Base-by-base conservation (phyloP, 1,140 invertebrate species). In the Habropoda laboriosa region DNA sequence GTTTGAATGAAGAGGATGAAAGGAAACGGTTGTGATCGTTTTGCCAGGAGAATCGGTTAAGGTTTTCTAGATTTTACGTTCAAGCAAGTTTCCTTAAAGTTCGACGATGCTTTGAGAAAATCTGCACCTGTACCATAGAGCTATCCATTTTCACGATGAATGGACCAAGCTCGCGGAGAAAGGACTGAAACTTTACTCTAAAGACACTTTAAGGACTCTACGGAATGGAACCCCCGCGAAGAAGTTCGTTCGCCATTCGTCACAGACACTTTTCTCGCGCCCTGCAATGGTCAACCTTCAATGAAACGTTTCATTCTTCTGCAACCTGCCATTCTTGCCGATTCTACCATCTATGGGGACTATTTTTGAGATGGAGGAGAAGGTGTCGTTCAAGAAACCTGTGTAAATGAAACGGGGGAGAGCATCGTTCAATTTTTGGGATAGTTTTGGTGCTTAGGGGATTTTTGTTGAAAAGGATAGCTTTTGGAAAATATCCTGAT, bases 111-210 rank as follows among this genome's bases (percentile, higher is more conserved):
- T 16, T 49, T n/a, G n/a, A 27, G 47, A n/a, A n/a, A 68, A 51
- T n/a, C 35, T 42, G 42, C 72, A 81, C 82, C 82, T 84, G 78
- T 73, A 2, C 53, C n/a, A 0, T 13, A 10, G 5, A 32, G 40
- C 68, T 80, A 57, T 85, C 66, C 67, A 30, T 73, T 81, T 81
- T 38, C n/a, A 27, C 18, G 10, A 72, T 83, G 67, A 83, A 81
- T 81, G 45, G 49, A 32, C 1, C 13, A 71, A 45, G 47, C 51
- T 80, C 32, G 66, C 61, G 51, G 30, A n/a, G 30, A 40, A 53
- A 57, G n/a, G 42, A 18, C 30, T 12, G 40, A 80, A 72, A 76
- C 42, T 49, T 35, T 2, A 18, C 12, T 64, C 27, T 82, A 85
- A 68, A 81, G 42, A 85, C 40, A 68, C 32, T 73, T 75, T 83